Evolutionary conservation across 2,113 vertebrate genomes (phyloP), one percentile per base, ranked within the genome.

Genomic region (Coturnix japonica): DNA sequence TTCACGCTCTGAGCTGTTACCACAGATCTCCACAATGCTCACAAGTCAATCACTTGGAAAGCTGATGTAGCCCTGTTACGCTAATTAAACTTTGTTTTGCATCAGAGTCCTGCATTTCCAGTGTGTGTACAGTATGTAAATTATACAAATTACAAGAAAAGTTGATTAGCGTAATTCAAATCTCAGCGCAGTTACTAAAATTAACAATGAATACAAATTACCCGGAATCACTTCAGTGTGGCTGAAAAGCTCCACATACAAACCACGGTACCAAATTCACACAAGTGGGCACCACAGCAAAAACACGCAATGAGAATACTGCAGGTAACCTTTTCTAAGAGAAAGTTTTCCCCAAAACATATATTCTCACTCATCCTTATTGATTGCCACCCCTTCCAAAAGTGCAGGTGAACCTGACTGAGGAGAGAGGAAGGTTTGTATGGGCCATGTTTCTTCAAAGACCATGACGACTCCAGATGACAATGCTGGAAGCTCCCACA

Each of bases 81-180:
- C 95, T 96, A 96, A 97, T 97, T 97, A 97, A 96, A 96, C 95
- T 97, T 96, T 97, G 96, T 97, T 96, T 97, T 96, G 94, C 95
- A 96, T 95, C 91, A 89, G 82, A 96, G 95, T 96, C 96, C 89
- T 96, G 96, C 93, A 94, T 95, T 97, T 95, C 91, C 82, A 84
- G 74, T 96, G 87, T 96, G 94, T 96, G 96, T 97, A 97, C 96
- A 96, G 96, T 96, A 97, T 95, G 96, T 94, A 96, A 97, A 96
- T 96, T 96, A 96, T 47, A 95, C 91, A 96, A 96, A 97, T 96
- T 97, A 97, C 94, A 96, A 96, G 95, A 96, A 95, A 96, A 96
- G 95, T 96, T 97, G 95, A 97, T 97, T 96, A 96, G 96, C 3
- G 89, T 96, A 96, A 97, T 96, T 96, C 96, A 95, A 97, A 95